Evolutionary conservation across 1,140 invertebrate genomes (phyloP), one percentile per base, ranked within the genome.

Genomic region (Leptinotarsa texana): DNA sequence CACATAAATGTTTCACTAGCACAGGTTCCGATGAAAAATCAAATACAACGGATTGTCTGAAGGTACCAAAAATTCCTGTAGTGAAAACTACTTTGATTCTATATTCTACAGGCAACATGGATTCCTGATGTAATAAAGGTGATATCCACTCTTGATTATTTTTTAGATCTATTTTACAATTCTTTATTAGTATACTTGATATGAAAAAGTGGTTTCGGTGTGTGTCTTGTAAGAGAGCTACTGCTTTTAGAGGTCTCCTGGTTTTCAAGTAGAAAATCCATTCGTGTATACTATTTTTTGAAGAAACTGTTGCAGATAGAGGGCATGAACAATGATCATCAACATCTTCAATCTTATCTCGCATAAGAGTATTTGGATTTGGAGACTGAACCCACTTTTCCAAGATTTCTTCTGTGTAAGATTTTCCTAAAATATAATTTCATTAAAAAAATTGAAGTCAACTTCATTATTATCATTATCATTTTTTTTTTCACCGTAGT

Each of bases 41-140:
- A 85, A 96, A 94, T 0, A 94, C 89, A 5, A 96, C 85, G 1
- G 92, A 90, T 83, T 96, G 94, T 1, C 92, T 88, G 81, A 95
- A 96, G 3, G 93, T 95, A 27, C 94, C 94, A 83, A 93, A 95
- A 73, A 93, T 91, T 70, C 91, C 89, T 0, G 93, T 92, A 51
- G 87, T 87, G 83, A 95, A 96, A 42, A 86, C 85, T 42, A 96
- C 88, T 78, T 89, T 91, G 1, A 95, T 86, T 74, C 88, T 87
- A 81, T 93, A 90, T 72, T 88, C 80, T 79, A 71, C 79, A 74
- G 63, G 69, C 21, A 77, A 70, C 70, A 77, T 82, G 72, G 73
- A 76, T 75, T 77, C 77, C 6, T 77, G 69, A 47, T 68, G 63
- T 47, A 65, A 67, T 24, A 70, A 63, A 18, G 72, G 77, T 8